These are phyloP conservation scores for Petaurus breviceps DNA, from an alignment of 2,113 vertebrate genomes.

Conservation along the genomic window DNA sequence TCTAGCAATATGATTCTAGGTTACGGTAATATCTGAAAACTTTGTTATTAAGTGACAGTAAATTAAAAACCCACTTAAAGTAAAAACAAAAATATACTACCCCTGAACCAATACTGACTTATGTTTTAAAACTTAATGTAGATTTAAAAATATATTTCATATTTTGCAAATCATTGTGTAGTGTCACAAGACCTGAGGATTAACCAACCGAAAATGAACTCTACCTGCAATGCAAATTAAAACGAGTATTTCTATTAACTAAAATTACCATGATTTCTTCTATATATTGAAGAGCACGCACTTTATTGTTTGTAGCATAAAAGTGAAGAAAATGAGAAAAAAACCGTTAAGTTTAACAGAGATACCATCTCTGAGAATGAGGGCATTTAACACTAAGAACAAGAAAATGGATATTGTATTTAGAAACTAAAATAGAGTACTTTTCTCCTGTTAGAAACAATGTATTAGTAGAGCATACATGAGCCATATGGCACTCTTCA, in stretches of 20 bases:
- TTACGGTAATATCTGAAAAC: not conserved
- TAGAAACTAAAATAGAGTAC: conserved; percentile 31
- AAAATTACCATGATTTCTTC: not conserved
- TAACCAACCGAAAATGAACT: not conserved
- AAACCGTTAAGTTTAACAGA: not conserved
- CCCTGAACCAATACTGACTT: not conserved
- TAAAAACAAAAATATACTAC: not conserved
- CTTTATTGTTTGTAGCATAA: conserved; percentile 8
- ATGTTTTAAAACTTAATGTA: not conserved
- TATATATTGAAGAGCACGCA: not conserved
- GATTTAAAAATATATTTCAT: not conserved
- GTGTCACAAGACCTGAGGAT: not conserved
- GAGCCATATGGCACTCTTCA: not conserved
- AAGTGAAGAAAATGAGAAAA: not conserved
- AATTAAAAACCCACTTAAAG: not conserved
- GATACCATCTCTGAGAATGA: conserved; percentile 9
- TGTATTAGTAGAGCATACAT: not conserved
- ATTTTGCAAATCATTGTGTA: not conserved
- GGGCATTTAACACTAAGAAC: not conserved
- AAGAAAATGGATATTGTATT: not conserved
- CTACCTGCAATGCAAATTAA: not conserved
- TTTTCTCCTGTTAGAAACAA: conserved; percentile 14
- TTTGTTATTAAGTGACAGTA: not conserved
- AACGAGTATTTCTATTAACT: not conserved
- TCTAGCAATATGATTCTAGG: not conserved